These are phyloP conservation scores for Eptatretus burgeri DNA, from an alignment of 2,113 vertebrate genomes.

Conservation along the genomic window DNA sequence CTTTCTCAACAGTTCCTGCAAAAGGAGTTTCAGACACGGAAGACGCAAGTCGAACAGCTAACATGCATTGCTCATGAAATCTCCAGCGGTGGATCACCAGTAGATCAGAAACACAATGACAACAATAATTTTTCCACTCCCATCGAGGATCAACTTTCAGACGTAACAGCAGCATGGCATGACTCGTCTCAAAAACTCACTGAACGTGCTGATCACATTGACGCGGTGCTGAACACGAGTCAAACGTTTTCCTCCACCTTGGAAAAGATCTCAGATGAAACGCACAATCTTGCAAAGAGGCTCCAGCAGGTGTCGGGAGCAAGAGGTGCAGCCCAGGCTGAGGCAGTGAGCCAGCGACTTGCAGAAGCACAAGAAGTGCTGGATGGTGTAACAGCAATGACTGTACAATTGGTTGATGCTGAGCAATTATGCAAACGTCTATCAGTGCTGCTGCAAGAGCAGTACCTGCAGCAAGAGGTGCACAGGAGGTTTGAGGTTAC, in stretches of 20 bases:
- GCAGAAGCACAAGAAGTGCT: conserved; percentile 37
- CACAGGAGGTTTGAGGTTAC: conserved; percentile 54
- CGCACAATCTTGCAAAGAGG: conserved; percentile 29
- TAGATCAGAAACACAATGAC: neutral
- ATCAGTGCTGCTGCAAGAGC: conserved; percentile 52
- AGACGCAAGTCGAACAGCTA: conserved; percentile 59
- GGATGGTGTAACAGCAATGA: conserved; percentile 59
- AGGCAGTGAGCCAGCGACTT: conserved; percentile 39
- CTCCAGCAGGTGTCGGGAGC: conserved; percentile 35
- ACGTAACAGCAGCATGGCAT: conserved; percentile 48
- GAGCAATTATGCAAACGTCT: conserved; percentile 43
- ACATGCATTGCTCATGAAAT: conserved; percentile 56
- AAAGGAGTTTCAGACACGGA: conserved; percentile 73
- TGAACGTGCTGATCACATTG: conserved; percentile 46
- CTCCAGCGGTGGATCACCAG: conserved; percentile 25
- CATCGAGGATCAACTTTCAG: conserved; percentile 39
- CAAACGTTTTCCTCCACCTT: conserved; percentile 47
- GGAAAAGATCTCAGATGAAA: conserved; percentile 36
- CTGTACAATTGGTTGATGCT: conserved; percentile 33
- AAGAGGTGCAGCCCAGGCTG: conserved; percentile 52
- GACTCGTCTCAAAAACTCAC: conserved; percentile 36
- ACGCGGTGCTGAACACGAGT: conserved; percentile 56
- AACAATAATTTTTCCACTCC: conserved; percentile 13
- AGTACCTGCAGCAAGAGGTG: conserved; percentile 73
- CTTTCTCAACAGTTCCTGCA: conserved; percentile 55